These are phyloP conservation scores for Congeria kusceri DNA, from an alignment of 2,888 invertebrate genomes.

Conservation along the genomic window DNA sequence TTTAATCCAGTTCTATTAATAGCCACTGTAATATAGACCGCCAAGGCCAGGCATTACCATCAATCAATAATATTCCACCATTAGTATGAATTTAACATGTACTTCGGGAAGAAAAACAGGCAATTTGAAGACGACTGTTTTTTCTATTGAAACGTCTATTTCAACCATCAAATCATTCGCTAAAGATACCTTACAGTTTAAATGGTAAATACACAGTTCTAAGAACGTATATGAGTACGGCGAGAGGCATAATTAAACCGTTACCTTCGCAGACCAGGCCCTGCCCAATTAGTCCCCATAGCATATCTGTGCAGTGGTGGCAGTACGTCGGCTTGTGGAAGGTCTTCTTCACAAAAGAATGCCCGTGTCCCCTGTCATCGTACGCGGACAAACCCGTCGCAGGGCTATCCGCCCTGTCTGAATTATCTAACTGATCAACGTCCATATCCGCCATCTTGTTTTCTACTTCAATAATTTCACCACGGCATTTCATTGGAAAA, in stretches of 20 bases:
- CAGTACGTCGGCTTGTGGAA: constrained; percentile 99
- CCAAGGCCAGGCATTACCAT: constrained; percentile 33
- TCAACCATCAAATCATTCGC: too few species aligned
- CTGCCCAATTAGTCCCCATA: constrained; percentile 99
- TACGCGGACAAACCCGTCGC: constrained; percentile 65
- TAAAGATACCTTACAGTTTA: too few species aligned
- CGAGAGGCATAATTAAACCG: too few species aligned
- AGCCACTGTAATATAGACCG: constrained; percentile 27
- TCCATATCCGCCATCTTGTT: constrained; percentile 63
- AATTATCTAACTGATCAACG: constrained; percentile 29
- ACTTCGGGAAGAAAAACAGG: too few species aligned
- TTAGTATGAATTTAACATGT: too few species aligned
- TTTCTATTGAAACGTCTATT: too few species aligned
- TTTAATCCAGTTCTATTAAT: constrained; percentile 44
- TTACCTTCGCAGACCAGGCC: constrained; percentile 99
- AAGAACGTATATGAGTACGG: too few species aligned
- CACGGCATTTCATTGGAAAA: constrained; percentile 59
- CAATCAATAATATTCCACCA: constrained; percentile 33
- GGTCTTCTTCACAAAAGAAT: constrained; percentile 99
- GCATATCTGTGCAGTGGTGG: constrained; percentile 99
- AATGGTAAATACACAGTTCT: too few species aligned
- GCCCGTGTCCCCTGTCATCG: constrained; percentile 88
- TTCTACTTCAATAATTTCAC: constrained; percentile 49
- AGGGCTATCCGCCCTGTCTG: constrained; percentile 70
- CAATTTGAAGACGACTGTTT: too few species aligned